Base-by-base conservation (phyloP, 2,797 vertebrate genomes). In the Macropus fuliginosus region DNA sequence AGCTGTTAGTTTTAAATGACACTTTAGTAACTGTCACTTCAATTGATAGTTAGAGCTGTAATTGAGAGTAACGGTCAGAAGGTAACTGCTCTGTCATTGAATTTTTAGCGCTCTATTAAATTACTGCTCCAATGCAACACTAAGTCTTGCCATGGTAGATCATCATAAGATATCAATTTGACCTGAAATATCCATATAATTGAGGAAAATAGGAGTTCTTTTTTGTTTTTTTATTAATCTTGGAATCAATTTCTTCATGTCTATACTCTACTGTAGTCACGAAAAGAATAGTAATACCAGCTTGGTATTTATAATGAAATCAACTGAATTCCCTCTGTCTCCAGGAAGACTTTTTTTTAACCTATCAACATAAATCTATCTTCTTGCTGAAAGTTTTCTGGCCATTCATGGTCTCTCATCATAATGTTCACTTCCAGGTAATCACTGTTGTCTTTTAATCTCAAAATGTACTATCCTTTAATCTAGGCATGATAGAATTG, bases 1-100 rank as follows among this genome's bases (percentile, higher is more conserved):
- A 97, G 89, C 91, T 97, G 96, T 98, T 98, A 97, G 98, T 95
- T 98, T 98, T 98, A 98, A 98, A 96, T 98, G 96, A 98, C 94
- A 98, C 13, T 92, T 98, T 98, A 98, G 94, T 97, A 98, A 95
- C 95, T 98, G 97, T 96, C 98, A 98, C 96, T 98, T 98, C 98
- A 98, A 98, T 98, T 98, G 96, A 98, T 96, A 96, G 95, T 92
- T 97, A 94, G 95, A 97, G 55, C 54, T 96, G 93, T 98, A 98
- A 98, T 97, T 98, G 89, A 98, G 95, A 98, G 29, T 97, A 98
- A 98, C 0, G 89, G 2, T 97, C 96, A 98, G 98, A 98, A 97
- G 62, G 92, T 97, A 98, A 97, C 93, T 97, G 96, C 21, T 94
- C 94, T 97, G 96, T 95, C 12, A 0, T 27, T 97, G 95, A 96